These are phyloP conservation scores for Larimichthys crocea DNA, from an alignment of 2,113 vertebrate genomes.

Conservation along the genomic window DNA sequence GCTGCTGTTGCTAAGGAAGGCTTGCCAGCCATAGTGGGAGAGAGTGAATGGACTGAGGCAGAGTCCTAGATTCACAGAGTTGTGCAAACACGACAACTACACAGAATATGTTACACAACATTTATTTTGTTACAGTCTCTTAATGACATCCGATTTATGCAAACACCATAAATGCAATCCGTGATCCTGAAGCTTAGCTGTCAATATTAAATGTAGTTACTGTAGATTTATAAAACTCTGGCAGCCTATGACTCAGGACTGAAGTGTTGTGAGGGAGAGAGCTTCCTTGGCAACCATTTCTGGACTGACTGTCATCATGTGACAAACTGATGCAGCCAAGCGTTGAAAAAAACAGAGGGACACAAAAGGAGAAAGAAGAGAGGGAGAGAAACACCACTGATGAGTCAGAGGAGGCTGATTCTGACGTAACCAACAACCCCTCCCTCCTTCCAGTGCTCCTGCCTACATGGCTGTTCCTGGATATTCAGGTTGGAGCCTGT, in stretches of 20 bases:
- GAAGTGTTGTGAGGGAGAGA: constrained; percentile 29
- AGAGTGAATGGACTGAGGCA: constrained; percentile 6
- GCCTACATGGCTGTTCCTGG: constrained; percentile 26
- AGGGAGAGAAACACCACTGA: constrained; percentile 36
- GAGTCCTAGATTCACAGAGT: background rate
- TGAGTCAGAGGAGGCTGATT: constrained; percentile 74
- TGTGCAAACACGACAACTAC: background rate
- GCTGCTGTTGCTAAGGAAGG: constrained; percentile 50
- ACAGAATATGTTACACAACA: background rate
- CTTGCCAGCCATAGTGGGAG: constrained; percentile 1
- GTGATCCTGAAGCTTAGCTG: background rate
- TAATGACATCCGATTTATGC: background rate
- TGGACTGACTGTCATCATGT: constrained; percentile 55
- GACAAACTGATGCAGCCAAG: constrained; percentile 46
- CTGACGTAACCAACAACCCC: constrained; percentile 67
- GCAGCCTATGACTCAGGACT: constrained; percentile 24
- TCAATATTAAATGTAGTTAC: background rate
- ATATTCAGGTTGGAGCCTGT: constrained; percentile 2
- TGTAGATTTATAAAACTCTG: constrained; percentile 16
- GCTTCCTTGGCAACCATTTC: constrained; percentile 63
- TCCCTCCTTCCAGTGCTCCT: constrained; percentile 36
- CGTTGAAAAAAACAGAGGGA: constrained; percentile 18
- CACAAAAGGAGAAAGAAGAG: background rate
- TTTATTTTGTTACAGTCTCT: background rate
- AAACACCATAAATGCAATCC: constrained; percentile 1